Evolutionary conservation across 1,140 invertebrate genomes (phyloP), one percentile per base, ranked within the genome.

Genomic region (Pygmarrhopalites habei): DNA sequence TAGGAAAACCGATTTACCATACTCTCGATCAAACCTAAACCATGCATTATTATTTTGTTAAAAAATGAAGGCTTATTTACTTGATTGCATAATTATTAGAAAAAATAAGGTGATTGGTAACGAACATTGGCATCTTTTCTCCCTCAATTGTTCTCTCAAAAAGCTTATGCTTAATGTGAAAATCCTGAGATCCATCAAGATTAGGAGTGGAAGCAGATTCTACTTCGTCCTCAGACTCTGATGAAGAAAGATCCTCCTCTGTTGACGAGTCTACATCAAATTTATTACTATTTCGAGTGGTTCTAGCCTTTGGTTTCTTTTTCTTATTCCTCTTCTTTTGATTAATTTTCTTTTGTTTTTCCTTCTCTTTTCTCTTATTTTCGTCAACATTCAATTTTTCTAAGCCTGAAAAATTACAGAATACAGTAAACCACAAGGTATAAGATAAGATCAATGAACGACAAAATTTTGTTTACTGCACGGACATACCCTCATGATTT

Each of bases 91-190:
- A 12, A n/a, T n/a, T n/a, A n/a, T n/a, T n/a, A n/a, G n/a, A n/a
- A n/a, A n/a, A n/a, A n/a, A n/a, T n/a, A n/a, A n/a, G n/a, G n/a
- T n/a, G n/a, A n/a, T n/a, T n/a, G n/a, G n/a, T n/a, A 26, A 49
- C 58, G 4, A 23, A 62, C 60, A 41, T 41, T 32, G 30, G 25
- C 51, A 62, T 56, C 35, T 61, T 60, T 55, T 65, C 64, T 17
- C 64, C 64, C 32, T 56, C 52, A 41, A 65, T 61, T 12, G 35
- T 39, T 2, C 19, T 43, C 7, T 55, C 12, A 0, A 26, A 43
- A 17, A 61, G 39, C 15, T 19, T 32, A 43, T 58, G 25, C 2
- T 43, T 15, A 12, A 58, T 55, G 75, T 72, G 41, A 74, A 66
- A 58, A 61, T 56, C 19, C 17, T 25, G 19, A 35, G 15, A 35